These are phyloP conservation scores for Spinus olivaceus DNA, from an alignment of 2,797 vertebrate genomes.

Conservation along the genomic window DNA sequence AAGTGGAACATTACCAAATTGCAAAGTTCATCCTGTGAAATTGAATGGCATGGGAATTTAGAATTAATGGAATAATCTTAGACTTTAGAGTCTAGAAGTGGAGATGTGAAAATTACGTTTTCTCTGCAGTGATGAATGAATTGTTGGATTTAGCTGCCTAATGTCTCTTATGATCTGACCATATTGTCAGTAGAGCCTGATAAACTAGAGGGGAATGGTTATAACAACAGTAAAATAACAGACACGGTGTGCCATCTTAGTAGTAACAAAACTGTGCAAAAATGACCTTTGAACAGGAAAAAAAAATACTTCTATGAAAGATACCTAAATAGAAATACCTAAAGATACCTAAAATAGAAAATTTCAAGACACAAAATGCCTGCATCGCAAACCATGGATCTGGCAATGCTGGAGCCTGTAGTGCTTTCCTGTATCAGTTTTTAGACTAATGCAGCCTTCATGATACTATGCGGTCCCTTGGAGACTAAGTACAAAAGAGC, in stretches of 20 bases:
- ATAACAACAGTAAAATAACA: not conserved
- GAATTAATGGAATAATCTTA: not conserved
- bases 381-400: fast-evolving
- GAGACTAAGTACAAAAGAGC: not conserved
- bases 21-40: not conserved
- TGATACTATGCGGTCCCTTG: not conserved
- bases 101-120: not conserved
- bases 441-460: not conserved
- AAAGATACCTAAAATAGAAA: not conserved
- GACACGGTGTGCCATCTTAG: not conserved
- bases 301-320: not conserved
- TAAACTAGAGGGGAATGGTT: not conserved
- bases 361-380: not conserved
- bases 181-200: not conserved
- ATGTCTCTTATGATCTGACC: not conserved
- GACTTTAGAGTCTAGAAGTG: not conserved
- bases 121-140: not conserved
- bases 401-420: not conserved
- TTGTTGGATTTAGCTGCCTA: not conserved
- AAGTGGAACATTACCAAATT: not conserved
- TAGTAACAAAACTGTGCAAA: not conserved
- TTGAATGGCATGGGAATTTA: not conserved
- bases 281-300: not conserved
- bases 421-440: not conserved
- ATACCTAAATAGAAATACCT: too few relatives aligned